Percentiles rank a stretch among this genome's conserved stretches.
These are phyloP conservation scores for Napeogenes inachia DNA, from an alignment of 2,888 invertebrate species.

Conservation along the genomic window DNA sequence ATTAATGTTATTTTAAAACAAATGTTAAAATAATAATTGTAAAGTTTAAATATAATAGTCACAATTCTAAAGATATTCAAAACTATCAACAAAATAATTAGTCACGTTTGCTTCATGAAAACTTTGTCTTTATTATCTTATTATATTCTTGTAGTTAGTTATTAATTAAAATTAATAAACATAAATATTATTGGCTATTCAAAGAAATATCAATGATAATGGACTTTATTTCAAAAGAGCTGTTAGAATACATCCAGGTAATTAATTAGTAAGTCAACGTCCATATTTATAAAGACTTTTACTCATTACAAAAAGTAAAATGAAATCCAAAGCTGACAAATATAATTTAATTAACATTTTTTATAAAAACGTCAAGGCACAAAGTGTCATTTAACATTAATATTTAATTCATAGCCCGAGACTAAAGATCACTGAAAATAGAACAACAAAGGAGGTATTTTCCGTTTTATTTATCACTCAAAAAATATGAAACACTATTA, in stretches of 20 bases:
- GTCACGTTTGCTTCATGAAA: no score
- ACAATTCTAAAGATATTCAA: no score
- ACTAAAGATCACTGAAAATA: conserved; percentile 4
- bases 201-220: no score
- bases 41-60: no score
- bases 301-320: background rate
- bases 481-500: background rate
- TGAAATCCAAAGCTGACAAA: conserved; percentile 6
- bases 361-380: conserved; percentile 15
- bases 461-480: conserved; percentile 6
- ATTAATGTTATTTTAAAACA: no score
- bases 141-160: no score
- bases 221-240: no score
- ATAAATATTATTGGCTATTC: no score
- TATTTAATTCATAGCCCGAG: conserved; percentile 13
- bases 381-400: conserved; percentile 13
- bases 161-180: no score
- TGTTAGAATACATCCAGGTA: background rate
- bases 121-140: no score
- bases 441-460: background rate
- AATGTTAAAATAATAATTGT: no score
- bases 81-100: no score
- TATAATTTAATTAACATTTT: conserved; percentile 17
- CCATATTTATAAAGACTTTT: background rate
- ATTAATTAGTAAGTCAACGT: background rate